phyloP scores from a whole-genome alignment of 53 echinoderm and acorn worm genomes.

The Glandiceps talaboti region DNA sequence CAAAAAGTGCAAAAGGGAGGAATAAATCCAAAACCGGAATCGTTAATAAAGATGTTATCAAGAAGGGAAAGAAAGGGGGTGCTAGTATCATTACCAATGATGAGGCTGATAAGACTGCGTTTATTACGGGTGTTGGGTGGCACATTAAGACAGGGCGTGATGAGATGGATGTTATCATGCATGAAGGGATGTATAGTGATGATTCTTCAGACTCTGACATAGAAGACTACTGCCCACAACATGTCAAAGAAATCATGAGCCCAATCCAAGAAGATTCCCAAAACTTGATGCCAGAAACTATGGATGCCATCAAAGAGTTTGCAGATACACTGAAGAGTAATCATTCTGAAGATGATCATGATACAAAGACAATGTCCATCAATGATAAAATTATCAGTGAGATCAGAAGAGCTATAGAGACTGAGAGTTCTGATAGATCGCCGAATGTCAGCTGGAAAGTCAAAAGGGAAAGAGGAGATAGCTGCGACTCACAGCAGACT shows the following conservation, averaged over 20 bases:
- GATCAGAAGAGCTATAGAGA: not conserved
- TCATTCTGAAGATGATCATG: slow-evolving; percentile 27
- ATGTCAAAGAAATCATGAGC: slow-evolving; percentile 31
- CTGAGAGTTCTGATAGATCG: not conserved
- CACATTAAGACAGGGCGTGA: slow-evolving; percentile 78
- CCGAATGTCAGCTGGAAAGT: not conserved
- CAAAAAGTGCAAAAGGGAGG: slow-evolving; percentile 7
- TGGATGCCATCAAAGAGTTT: slow-evolving; percentile 91
- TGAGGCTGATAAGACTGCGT: slow-evolving; percentile 62
- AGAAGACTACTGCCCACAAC: slow-evolving; percentile 9
- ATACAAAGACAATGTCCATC: not conserved
- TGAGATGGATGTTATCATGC: slow-evolving; percentile 66
- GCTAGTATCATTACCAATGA: slow-evolving; percentile 48
- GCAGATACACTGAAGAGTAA: slow-evolving; percentile 54
- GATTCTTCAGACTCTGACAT: not conserved
- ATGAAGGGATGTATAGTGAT: slow-evolving; percentile 23
- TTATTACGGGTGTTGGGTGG: slow-evolving; percentile 95
- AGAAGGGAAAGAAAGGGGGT: slow-evolving; percentile 12
- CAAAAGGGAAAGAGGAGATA: not conserved
- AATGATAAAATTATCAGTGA: not conserved
- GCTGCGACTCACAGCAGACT: not conserved
- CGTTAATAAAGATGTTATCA: slow-evolving; percentile 18
- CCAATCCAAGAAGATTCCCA: slow-evolving; percentile 55
- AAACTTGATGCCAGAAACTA: slow-evolving; percentile 79
- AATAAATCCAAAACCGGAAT: slow-evolving; percentile 15